phyloP scores from a whole-genome alignment of 2,113 vertebrate genomes.

The Indicator indicator region DNA sequence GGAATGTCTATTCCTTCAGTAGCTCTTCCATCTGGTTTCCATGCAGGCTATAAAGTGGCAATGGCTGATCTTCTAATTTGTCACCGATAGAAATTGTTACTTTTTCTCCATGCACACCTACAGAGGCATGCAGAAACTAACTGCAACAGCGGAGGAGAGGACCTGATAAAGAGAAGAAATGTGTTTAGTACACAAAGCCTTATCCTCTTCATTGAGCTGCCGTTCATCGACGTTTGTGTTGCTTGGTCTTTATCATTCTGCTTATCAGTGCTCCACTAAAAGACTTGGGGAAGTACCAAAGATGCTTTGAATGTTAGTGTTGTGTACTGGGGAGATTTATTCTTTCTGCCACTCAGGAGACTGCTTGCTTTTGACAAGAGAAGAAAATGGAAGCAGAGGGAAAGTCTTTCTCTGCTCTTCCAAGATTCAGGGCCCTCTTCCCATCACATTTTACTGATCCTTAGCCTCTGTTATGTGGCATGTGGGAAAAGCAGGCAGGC shows the following conservation, averaged over 20 bases:
- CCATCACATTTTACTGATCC: background rate
- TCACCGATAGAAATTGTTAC: background rate
- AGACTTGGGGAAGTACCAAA: background rate
- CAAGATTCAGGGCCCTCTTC: background rate
- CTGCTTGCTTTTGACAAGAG: background rate
- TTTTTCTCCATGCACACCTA: rapidly evolving
- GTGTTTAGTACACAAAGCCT: background rate
- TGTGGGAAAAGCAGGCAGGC: background rate
- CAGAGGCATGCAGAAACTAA: background rate
- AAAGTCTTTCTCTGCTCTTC: background rate
- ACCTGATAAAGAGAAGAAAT: background rate
- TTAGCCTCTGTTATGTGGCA: background rate
- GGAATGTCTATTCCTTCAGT: background rate
- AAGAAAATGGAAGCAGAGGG: background rate
- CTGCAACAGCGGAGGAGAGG: background rate
- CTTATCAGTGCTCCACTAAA: background rate
- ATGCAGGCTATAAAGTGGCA: background rate
- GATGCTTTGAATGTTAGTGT: background rate
- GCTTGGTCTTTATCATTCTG: background rate
- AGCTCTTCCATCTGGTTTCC: background rate
- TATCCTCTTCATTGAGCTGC: background rate
- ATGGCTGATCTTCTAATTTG: rapidly evolving
- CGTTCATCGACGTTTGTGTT: background rate
- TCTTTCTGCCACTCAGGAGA: background rate
- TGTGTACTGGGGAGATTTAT: background rate